Conservation (phyloP, 2,888 invertebrate genomes). For the Amitus sp. region DNA sequence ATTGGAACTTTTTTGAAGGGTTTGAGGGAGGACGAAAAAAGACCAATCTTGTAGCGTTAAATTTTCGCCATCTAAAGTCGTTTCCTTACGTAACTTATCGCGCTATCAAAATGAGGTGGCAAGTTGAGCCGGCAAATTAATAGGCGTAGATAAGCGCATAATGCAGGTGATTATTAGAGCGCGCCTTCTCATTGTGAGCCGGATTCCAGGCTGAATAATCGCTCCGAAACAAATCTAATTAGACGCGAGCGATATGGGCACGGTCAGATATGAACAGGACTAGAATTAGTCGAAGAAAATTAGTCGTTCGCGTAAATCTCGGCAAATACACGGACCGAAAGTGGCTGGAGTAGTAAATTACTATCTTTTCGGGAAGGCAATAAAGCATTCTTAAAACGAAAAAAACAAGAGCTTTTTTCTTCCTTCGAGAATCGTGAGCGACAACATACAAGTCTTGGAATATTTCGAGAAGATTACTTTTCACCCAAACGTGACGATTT, state of each 20-base stretch:
- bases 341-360: too few species aligned
- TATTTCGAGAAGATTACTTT: too few species aligned
- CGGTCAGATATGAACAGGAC: not conserved
- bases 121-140: not conserved
- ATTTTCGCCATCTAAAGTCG: too few species aligned
- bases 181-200: not conserved
- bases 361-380: not conserved
- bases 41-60: too few species aligned
- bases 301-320: not conserved
- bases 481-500: too few species aligned
- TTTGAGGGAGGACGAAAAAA: too few species aligned
- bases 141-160: not conserved
- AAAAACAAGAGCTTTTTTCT: too few species aligned
- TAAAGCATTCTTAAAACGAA: too few species aligned
- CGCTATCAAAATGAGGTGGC: not conserved
- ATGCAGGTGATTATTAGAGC: not conserved
- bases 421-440: too few species aligned
- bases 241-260: not conserved
- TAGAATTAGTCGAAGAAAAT: not conserved
- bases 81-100: too few species aligned
- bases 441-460: too few species aligned
- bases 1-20: too few species aligned
- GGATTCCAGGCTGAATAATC: not conserved
- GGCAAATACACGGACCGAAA: not conserved
- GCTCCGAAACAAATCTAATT: constrained; percentile 4